Evolutionary conservation across 2,888 invertebrate species (phyloP).

Genomic region (Polyommatus icarus): DNA sequence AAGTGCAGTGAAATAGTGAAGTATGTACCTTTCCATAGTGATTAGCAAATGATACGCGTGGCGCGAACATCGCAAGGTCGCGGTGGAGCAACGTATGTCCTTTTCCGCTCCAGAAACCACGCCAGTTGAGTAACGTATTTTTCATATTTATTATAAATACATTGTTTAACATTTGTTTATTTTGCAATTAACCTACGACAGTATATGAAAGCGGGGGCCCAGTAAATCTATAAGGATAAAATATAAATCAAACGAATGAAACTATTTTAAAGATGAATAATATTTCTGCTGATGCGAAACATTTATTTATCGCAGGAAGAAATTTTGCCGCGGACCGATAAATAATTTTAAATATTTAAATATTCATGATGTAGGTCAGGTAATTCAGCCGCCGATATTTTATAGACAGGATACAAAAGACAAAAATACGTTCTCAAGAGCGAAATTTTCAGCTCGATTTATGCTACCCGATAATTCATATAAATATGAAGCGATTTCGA

Average conservation of each 20-base stretch:
- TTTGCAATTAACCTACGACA: conserved; percentile 5
- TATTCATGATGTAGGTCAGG: conserved; percentile 1
- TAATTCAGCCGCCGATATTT: neutral
- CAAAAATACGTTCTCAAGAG: conserved; percentile 17
- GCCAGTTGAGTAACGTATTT: conserved; percentile 61
- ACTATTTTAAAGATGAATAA: neutral
- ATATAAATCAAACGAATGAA: neutral
- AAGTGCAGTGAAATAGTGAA: neutral
- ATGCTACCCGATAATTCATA: neutral
- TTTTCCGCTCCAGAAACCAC: conserved; percentile 77
- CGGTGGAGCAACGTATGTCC: conserved; percentile 66
- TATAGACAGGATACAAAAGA: conserved; percentile 28
- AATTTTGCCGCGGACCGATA: neutral
- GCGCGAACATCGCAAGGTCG: conserved; percentile 59
- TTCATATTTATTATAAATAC: conserved; percentile 34
- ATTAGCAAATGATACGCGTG: conserved; percentile 33
- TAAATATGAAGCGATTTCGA: conserved; percentile 13
- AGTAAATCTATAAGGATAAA: neutral
- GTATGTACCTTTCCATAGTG: conserved; percentile 27
- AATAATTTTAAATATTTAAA: neutral
- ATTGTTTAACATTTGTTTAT: conserved; percentile 29
- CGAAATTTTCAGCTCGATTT: conserved; percentile 3
- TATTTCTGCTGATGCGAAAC: neutral
- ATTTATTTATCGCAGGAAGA: neutral
- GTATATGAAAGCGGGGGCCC: neutral